Evolutionary conservation across 1,140 invertebrate genomes (phyloP).

Genomic region (Nebria ingens): DNA sequence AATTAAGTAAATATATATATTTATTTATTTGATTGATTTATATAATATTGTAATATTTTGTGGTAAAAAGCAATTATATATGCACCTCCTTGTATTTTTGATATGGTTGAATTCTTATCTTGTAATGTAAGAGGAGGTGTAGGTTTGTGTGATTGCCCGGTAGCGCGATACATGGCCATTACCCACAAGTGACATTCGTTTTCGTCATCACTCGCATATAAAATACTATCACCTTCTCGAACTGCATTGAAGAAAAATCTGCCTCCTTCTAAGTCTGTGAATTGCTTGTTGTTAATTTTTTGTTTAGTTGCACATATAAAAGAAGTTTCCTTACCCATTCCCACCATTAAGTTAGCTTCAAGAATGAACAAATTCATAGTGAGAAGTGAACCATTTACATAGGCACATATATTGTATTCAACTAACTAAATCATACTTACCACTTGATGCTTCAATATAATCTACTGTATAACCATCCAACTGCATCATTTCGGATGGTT

Average conservation of each 20-base stretch:
- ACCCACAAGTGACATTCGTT: constrained; percentile 98
- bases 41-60: background rate
- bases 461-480: constrained; percentile 98
- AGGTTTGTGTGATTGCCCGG: constrained; percentile 97
- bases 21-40: too few species aligned
- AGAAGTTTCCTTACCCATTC: constrained; percentile 52
- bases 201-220: constrained; percentile 96
- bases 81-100: constrained; percentile 77
- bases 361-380: constrained; percentile 17
- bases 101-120: constrained; percentile 77
- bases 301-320: constrained; percentile 15
- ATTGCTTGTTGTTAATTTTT: constrained; percentile 3
- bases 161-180: constrained; percentile 96
- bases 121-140: constrained; percentile 80
- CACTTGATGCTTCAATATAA: constrained; percentile 90
- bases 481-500: constrained; percentile 99
- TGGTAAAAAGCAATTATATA: background rate
- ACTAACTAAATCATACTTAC: constrained; percentile 36
- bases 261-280: constrained; percentile 68
- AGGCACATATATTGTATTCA: too few species aligned
- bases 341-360: constrained; percentile 79
- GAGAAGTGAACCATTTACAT: too few species aligned
- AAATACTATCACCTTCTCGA: constrained; percentile 93
- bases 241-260: constrained; percentile 97
- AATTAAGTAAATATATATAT: too few species aligned